Percentiles rank a stretch among this genome's conserved stretches.
Conservation (phyloP, 23 tunicate species). For the Trididemnum miniatum region DNA sequence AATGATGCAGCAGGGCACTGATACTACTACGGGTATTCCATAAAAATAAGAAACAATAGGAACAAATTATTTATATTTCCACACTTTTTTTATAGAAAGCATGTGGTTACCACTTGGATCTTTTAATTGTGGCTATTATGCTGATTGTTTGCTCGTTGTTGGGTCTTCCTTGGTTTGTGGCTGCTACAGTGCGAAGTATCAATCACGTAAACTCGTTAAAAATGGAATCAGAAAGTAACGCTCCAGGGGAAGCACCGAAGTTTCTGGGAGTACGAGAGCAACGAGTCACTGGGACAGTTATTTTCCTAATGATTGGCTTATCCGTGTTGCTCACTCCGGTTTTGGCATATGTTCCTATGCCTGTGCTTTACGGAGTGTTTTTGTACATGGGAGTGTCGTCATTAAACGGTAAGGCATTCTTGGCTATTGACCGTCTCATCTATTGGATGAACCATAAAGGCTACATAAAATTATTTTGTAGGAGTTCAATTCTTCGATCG, state of each 20-base stretch:
- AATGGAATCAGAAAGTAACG: conserved; percentile 86
- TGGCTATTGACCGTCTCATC: neutral
- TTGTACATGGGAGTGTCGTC: conserved; percentile 98
- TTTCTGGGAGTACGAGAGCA: conserved; percentile 93
- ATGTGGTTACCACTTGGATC: conserved; percentile 94
- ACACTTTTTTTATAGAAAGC: conserved; percentile 64
- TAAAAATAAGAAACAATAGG: neutral
- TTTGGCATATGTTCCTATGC: conserved; percentile 89
- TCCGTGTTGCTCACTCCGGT: conserved; percentile 91
- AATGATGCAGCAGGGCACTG: too few species aligned
- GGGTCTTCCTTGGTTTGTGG: conserved; percentile 99
- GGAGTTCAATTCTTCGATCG: conserved; percentile 98
- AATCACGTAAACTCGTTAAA: conserved; percentile 96
- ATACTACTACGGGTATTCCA: too few species aligned
- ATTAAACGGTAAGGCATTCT: conserved; percentile 71
- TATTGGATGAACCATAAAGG: too few species aligned
- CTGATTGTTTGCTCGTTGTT: conserved; percentile 87
- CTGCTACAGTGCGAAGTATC: conserved; percentile 97
- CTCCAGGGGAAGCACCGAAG: conserved; percentile 93
- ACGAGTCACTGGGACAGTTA: conserved; percentile 91
- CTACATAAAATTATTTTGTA: conserved; percentile 10
- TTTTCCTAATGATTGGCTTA: conserved; percentile 91
- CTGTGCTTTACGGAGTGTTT: conserved; percentile 96
- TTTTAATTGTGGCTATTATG: conserved; percentile 85
- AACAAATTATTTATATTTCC: too few species aligned